Evolutionary conservation across 1,140 invertebrate species (phyloP).

Genomic region (Cydia amplana): DNA sequence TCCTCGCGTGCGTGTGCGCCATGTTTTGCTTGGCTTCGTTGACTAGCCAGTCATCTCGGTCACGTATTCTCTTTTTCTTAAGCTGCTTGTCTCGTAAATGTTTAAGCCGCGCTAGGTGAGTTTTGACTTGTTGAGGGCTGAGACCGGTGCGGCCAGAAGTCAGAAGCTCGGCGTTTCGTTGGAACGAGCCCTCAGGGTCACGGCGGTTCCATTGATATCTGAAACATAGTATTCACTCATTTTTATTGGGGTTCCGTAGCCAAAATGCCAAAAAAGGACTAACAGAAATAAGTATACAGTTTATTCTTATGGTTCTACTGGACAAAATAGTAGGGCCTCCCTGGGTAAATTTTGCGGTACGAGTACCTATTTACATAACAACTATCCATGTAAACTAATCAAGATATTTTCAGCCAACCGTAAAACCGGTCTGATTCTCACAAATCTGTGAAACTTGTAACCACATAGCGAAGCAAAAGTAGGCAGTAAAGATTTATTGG

Average conservation of each 20-base stretch:
- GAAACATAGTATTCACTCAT: constrained; percentile 27
- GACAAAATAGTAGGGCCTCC: too few species aligned
- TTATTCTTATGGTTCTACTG: too few species aligned
- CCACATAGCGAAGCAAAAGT: neutral
- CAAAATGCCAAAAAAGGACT: too few species aligned
- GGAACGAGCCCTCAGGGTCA: constrained; percentile 71
- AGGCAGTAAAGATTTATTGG: constrained; percentile 15
- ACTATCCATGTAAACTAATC: too few species aligned
- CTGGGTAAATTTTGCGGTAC: too few species aligned
- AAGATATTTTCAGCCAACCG: neutral
- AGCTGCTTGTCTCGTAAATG: constrained; percentile 69
- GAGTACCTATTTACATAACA: too few species aligned
- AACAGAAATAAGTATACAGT: too few species aligned
- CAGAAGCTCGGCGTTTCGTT: constrained; percentile 67
- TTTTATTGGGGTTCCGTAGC: too few species aligned
- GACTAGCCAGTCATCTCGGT: constrained; percentile 62
- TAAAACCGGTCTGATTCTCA: neutral
- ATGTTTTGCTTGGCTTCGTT: constrained; percentile 58
- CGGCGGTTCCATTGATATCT: constrained; percentile 72
- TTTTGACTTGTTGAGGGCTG: constrained; percentile 66
- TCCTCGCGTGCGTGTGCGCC: constrained; percentile 66
- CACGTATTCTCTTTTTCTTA: constrained; percentile 50
- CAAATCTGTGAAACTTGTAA: neutral
- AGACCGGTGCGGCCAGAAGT: constrained; percentile 70
- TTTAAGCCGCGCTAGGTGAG: constrained; percentile 62